Conservation (phyloP, 2,797 vertebrate genomes). For the Enteromius treurensis region DNA sequence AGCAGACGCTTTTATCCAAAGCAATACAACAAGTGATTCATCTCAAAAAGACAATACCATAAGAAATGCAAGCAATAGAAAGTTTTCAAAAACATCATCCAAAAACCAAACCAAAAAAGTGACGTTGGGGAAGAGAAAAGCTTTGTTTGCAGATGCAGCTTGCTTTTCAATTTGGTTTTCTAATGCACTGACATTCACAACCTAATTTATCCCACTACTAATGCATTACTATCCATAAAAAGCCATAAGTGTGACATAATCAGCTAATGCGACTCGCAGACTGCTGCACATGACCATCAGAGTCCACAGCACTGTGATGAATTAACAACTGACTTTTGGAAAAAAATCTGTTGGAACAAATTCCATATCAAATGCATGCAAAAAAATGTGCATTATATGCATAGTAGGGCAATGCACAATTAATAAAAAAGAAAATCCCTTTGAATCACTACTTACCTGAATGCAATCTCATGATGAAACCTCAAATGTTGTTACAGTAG, state of each 20-base stretch:
- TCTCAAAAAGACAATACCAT: not conserved
- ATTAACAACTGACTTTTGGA: not conserved
- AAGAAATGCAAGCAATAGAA: not conserved
- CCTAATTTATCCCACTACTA: not conserved
- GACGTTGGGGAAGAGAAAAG: not conserved
- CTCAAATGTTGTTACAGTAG: too few species aligned
- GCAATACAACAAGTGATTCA: not conserved
- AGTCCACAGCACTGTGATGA: not conserved
- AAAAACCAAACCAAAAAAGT: not conserved
- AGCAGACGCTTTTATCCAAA: not conserved
- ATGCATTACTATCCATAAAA: not conserved
- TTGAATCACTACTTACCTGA: too few species aligned
- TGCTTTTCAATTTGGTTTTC: not conserved
- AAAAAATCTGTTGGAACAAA: not conserved
- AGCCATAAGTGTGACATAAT: not conserved
- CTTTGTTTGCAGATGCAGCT: not conserved
- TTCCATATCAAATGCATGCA: too few species aligned
- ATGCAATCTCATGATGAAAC: too few species aligned
- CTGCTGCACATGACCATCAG: not conserved
- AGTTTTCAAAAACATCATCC: not conserved
- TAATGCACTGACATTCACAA: not conserved
- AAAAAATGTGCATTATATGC: too few species aligned
- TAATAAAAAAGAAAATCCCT: too few species aligned
- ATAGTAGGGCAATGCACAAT: too few species aligned
- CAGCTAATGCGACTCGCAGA: not conserved